Percentiles rank a stretch among this genome's conserved stretches.
phyloP scores from a whole-genome alignment of 1,140 invertebrate genomes.

The Eriocheir sinensis region DNA sequence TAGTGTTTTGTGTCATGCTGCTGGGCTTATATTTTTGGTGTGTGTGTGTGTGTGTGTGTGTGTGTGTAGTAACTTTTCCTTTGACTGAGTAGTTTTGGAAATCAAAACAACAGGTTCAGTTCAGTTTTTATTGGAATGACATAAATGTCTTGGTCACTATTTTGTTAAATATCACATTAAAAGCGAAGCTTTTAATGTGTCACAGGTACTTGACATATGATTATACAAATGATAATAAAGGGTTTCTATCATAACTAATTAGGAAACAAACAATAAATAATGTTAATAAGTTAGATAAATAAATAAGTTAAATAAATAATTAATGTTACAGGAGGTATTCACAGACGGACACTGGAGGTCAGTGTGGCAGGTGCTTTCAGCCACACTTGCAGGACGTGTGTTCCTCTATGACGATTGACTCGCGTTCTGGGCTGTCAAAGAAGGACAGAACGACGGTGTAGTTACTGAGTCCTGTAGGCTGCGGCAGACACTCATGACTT shows the following conservation, averaged over 20 bases:
- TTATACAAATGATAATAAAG: neutral
- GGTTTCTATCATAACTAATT: neutral
- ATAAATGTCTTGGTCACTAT: too few relatives aligned
- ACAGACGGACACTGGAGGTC: neutral
- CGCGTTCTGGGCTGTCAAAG: neutral
- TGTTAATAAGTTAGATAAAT: slow-evolving; percentile 3
- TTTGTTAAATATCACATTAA: neutral
- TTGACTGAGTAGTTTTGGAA: too few relatives aligned
- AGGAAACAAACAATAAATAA: neutral
- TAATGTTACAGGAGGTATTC: neutral
- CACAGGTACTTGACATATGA: neutral
- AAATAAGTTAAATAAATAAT: neutral
- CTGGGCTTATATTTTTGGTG: too few relatives aligned
- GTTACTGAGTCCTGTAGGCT: neutral
- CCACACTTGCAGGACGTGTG: slow-evolving; percentile 37
- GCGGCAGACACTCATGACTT: neutral
- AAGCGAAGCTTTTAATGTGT: neutral
- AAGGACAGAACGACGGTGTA: neutral
- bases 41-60: too few relatives aligned
- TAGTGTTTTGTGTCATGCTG: too few relatives aligned
- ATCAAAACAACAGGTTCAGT: neutral
- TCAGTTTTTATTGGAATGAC: neutral
- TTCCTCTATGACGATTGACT: neutral
- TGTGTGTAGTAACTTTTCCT: too few relatives aligned
- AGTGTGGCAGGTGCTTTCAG: neutral